A percentile compares a stretch with the other conserved stretches of the same genome.
Conservation (phyloP, 64 coral and sea anemone genomes). For the Montipora sp. region DNA sequence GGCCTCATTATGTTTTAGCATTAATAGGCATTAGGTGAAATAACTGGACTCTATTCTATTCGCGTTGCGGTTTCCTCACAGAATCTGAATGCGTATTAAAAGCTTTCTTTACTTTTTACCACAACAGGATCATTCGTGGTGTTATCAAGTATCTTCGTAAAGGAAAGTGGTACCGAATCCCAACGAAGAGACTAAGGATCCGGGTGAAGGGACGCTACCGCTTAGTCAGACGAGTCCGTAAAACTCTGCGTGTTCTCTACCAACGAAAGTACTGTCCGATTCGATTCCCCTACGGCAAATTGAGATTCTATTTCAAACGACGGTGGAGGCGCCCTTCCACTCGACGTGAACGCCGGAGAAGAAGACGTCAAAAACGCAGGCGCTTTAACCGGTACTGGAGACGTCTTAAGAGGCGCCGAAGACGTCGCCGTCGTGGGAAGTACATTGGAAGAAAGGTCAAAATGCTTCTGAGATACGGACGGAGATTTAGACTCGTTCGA, state of each 20-base stretch:
- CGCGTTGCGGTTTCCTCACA: neutral
- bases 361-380: slow-evolving; percentile 19
- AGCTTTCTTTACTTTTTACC: neutral
- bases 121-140: neutral
- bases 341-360: slow-evolving; percentile 7
- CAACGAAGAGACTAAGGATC: neutral
- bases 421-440: neutral
- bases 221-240: neutral
- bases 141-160: neutral
- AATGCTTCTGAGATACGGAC: neutral
- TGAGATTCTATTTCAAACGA: neutral
- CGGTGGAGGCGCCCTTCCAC: slow-evolving; percentile 20
- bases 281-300: slow-evolving; percentile 16
- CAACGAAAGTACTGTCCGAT: neutral
- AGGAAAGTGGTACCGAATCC: slow-evolving; percentile 9
- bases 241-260: neutral
- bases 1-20: no score
- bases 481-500: neutral
- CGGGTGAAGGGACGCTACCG: neutral
- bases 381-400: neutral
- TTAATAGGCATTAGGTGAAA: no score
- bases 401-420: neutral
- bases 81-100: neutral
- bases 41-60: no score
- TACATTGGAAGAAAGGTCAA: neutral